A percentile compares a stretch with the other conserved stretches of the same genome.
Conservation (phyloP, 2,888 invertebrate species). For the Prenolepis imparis region DNA sequence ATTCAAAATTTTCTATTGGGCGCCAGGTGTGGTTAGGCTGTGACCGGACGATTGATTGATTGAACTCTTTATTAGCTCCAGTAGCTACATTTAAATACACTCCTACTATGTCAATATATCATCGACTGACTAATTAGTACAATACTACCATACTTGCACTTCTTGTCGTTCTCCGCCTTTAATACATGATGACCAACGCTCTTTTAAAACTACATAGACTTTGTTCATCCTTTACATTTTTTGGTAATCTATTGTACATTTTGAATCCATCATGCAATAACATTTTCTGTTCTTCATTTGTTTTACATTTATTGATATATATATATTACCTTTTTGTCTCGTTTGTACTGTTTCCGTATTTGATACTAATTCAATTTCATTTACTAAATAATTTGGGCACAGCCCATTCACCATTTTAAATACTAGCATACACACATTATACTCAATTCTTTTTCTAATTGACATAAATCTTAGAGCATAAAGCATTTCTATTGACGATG, state of each 20-base stretch:
- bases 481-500: neutral
- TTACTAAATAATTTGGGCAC: conserved; percentile 11
- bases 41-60: too few relatives aligned
- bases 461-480: conserved; percentile 4
- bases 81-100: neutral
- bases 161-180: neutral
- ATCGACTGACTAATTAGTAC: too few relatives aligned
- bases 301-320: too few relatives aligned
- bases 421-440: conserved; percentile 26
- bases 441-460: neutral
- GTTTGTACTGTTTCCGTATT: neutral
- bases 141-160: neutral
- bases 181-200: neutral
- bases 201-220: conserved; percentile 4
- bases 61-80: neutral
- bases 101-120: too few relatives aligned
- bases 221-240: neutral
- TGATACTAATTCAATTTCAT: conserved; percentile 2
- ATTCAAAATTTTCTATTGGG: too few relatives aligned
- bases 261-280: conserved; percentile 26
- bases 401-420: conserved; percentile 34
- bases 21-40: too few relatives aligned
- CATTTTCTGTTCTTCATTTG: conserved; percentile 41
- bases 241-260: conserved; percentile 31
- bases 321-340: neutral